Percentiles rank a stretch among this genome's conserved stretches.
These are phyloP conservation scores for Salticus scenicus DNA, from an alignment of 2,888 invertebrate species.

Conservation along the genomic window DNA sequence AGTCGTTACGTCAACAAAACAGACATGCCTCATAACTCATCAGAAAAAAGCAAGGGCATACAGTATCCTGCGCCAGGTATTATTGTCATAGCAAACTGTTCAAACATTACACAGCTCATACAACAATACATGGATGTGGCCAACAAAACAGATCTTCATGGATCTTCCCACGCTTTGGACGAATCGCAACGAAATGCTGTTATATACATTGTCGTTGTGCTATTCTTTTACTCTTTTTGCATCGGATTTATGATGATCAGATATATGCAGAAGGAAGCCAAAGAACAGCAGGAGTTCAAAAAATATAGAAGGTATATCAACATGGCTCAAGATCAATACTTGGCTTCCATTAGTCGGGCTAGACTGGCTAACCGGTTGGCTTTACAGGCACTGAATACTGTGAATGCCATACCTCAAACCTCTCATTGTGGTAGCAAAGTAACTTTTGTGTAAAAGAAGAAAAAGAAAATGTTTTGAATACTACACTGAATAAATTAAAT, in stretches of 20 bases:
- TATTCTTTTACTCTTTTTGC: constrained; percentile 73
- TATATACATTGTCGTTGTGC: constrained; percentile 73
- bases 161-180: neutral
- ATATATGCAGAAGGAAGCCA: constrained; percentile 73
- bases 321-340: constrained; percentile 71
- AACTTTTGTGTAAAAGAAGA: constrained; percentile 68
- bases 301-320: constrained; percentile 75
- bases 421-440: constrained; percentile 71
- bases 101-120: constrained; percentile 48
- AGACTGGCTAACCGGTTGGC: constrained; percentile 73
- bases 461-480: neutral
- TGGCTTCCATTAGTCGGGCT: constrained; percentile 70
- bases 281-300: constrained; percentile 75
- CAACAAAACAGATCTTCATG: neutral
- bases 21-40: constrained; percentile 31
- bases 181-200: constrained; percentile 73
- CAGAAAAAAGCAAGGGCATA: neutral
- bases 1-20: too few relatives aligned
- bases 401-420: constrained; percentile 72
- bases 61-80: neutral
- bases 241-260: constrained; percentile 73
- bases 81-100: constrained; percentile 47
- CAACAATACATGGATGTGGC: constrained; percentile 34
- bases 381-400: constrained; percentile 73
- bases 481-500: too few relatives aligned